Evolutionary conservation across 2,113 vertebrate species (phyloP).

Genomic region (Python bivittatus): DNA sequence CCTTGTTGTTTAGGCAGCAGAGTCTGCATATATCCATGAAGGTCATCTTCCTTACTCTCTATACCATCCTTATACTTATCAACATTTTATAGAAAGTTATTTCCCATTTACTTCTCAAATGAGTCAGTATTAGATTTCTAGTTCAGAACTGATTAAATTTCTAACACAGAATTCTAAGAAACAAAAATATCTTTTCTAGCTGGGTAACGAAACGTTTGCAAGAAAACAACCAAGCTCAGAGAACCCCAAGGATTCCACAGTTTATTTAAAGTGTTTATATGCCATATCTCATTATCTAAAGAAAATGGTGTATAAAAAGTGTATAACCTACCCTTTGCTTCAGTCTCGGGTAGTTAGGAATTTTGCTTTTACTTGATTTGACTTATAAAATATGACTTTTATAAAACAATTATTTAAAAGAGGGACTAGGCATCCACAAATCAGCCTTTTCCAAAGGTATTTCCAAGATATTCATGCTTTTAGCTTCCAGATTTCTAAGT

Average conservation of each 20-base stretch:
- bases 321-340: neutral
- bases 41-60: too few relatives aligned
- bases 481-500: too few relatives aligned
- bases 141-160: neutral
- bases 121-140: neutral
- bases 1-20: too few relatives aligned
- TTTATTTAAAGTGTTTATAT: neutral
- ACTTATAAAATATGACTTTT: neutral
- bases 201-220: too few relatives aligned
- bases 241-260: too few relatives aligned
- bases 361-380: neutral
- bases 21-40: too few relatives aligned
- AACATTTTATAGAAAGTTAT: neutral
- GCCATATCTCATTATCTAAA: neutral
- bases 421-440: neutral
- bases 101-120: neutral
- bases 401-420: neutral
- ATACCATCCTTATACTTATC: neutral
- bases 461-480: too few relatives aligned
- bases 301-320: neutral
- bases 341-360: neutral
- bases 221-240: too few relatives aligned
- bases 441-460: too few relatives aligned
- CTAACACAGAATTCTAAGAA: neutral
- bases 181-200: neutral